Evolutionary conservation across 2,888 invertebrate genomes (phyloP).

Genomic region (Nowickia ferox): DNA sequence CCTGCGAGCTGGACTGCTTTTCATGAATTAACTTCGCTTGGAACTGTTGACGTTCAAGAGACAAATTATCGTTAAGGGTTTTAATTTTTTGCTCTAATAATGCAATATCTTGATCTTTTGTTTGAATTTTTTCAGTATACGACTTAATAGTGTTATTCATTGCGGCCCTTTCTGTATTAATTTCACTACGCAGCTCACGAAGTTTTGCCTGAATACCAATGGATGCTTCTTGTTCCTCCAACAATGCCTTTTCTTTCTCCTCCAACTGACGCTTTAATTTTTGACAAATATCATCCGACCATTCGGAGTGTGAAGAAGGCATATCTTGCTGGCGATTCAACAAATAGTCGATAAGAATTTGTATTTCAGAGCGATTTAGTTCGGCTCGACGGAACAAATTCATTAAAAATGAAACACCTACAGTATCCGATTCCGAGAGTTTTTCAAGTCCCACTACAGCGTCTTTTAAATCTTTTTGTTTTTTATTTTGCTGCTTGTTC

Average conservation of each 20-base stretch:
- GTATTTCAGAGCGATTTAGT: slow-evolving; percentile 93
- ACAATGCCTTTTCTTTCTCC: slow-evolving; percentile 91
- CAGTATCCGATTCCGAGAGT: slow-evolving; percentile 88
- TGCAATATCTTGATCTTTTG: slow-evolving; percentile 79
- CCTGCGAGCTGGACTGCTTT: slow-evolving; percentile 81
- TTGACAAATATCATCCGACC: slow-evolving; percentile 94
- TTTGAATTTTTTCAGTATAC: slow-evolving; percentile 79
- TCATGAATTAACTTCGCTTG: slow-evolving; percentile 80
- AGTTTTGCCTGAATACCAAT: slow-evolving; percentile 90
- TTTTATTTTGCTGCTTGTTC: slow-evolving; percentile 86
- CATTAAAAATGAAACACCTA: slow-evolving; percentile 88
- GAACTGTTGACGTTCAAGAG: slow-evolving; percentile 81
- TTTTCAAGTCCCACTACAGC: slow-evolving; percentile 79
- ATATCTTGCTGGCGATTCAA: slow-evolving; percentile 94
- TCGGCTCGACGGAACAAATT: slow-evolving; percentile 91
- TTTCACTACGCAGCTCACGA: slow-evolving; percentile 88
- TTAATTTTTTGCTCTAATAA: slow-evolving; percentile 80
- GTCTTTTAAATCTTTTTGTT: slow-evolving; percentile 80
- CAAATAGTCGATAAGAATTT: slow-evolving; percentile 93
- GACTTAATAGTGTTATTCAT: slow-evolving; percentile 79
- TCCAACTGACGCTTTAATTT: slow-evolving; percentile 94
- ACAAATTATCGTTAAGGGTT: slow-evolving; percentile 79
- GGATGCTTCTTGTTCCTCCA: slow-evolving; percentile 90
- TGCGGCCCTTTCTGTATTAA: slow-evolving; percentile 81
- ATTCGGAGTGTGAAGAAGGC: slow-evolving; percentile 90